Evolutionary conservation across 2,888 invertebrate genomes (phyloP).

Genomic region (Plagiodera versicolora): DNA sequence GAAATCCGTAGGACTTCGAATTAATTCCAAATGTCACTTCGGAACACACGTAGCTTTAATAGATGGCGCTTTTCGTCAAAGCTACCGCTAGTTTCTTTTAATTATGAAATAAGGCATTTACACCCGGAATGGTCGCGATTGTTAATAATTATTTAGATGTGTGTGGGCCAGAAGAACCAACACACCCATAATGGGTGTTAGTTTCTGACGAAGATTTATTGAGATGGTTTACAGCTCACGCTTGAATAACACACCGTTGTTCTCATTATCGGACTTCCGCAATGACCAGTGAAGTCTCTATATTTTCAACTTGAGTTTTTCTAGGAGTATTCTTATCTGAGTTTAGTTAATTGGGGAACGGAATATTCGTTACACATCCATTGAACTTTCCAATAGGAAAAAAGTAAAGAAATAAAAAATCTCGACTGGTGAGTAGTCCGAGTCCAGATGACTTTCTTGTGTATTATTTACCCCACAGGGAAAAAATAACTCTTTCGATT

Average conservation of each 20-base stretch:
- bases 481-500: too few relatives aligned
- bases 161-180: constrained; percentile 38
- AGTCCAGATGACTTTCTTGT: too few relatives aligned
- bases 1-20: constrained; percentile 45
- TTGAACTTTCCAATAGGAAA: too few relatives aligned
- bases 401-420: too few relatives aligned
- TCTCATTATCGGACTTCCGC: not conserved
- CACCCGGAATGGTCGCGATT: constrained; percentile 36
- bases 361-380: too few relatives aligned
- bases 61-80: constrained; percentile 45
- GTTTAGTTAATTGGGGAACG: too few relatives aligned
- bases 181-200: constrained; percentile 34
- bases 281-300: not conserved
- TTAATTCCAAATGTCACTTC: constrained; percentile 46
- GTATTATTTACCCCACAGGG: too few relatives aligned
- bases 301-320: constrained; percentile 1
- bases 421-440: too few relatives aligned
- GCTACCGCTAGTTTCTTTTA: constrained; percentile 41
- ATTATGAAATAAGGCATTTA: constrained; percentile 50
- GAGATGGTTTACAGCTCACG: not conserved
- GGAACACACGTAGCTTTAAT: constrained; percentile 43
- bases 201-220: constrained; percentile 6
- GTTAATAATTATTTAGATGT: constrained; percentile 42
- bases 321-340: not conserved
- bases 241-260: constrained; percentile 5